phyloP scores from a whole-genome alignment of 2,797 vertebrate species.

The Halcyon chelicuti region DNA sequence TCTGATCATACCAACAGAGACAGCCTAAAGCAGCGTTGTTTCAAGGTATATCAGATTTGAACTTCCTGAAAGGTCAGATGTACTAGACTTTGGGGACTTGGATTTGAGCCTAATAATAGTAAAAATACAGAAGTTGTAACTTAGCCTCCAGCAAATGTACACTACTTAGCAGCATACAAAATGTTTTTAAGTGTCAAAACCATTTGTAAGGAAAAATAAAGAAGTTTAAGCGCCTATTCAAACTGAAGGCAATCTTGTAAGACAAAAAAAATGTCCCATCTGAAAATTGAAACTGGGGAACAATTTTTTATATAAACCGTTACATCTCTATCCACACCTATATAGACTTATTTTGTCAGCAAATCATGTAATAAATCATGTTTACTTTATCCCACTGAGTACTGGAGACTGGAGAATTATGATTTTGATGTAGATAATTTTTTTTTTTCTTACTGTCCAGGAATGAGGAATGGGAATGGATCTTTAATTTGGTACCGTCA shows the following conservation, averaged over 20 bases:
- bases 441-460: background rate
- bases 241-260: background rate
- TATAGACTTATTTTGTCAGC: background rate
- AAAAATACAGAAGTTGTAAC: background rate
- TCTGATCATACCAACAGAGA: background rate
- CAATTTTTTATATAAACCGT: background rate
- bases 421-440: background rate
- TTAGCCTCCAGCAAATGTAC: background rate
- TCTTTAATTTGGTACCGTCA: background rate
- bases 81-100: background rate
- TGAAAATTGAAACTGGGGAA: background rate
- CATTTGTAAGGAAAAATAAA: background rate
- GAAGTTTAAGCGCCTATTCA: background rate
- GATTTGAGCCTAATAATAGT: background rate
- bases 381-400: background rate
- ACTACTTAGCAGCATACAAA: background rate
- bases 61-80: conserved; percentile 1
- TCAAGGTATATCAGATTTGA: conserved; percentile 9
- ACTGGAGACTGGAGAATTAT: background rate
- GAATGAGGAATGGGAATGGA: background rate
- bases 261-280: background rate
- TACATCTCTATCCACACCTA: background rate
- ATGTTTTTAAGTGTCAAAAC: background rate
- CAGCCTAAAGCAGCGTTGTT: background rate
- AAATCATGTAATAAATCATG: background rate